These are phyloP conservation scores for Sturnira hondurensis DNA, from an alignment of 2,113 vertebrate species.

Conservation along the genomic window DNA sequence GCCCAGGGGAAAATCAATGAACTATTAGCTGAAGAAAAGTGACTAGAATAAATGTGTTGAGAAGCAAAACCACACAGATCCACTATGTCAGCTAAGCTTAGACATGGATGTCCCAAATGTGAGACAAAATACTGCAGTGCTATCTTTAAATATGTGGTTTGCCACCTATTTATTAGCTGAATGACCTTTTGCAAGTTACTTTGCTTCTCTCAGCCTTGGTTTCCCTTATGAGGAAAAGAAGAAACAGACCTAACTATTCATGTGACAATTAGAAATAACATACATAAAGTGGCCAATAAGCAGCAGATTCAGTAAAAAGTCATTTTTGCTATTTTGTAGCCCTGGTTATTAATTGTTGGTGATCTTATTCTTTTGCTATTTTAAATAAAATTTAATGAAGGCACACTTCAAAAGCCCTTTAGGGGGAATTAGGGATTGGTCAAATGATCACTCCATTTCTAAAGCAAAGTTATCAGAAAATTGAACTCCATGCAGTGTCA, in stretches of 20 bases:
- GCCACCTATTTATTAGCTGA: not conserved
- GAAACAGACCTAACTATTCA: constrained; percentile 1
- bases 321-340: not conserved
- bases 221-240: not conserved
- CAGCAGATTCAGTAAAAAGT: not conserved
- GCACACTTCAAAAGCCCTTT: not conserved
- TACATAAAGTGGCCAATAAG: not conserved
- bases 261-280: not conserved
- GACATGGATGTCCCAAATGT: not conserved
- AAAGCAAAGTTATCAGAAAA: not conserved
- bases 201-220: not conserved
- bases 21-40: not conserved
- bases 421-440: not conserved
- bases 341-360: not conserved
- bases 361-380: not conserved
- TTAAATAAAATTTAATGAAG: constrained; percentile 16
- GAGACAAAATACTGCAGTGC: not conserved
- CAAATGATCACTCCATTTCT: not conserved
- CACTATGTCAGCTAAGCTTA: not conserved
- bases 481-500: not conserved
- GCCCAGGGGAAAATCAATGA: not conserved
- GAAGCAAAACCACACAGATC: not conserved
- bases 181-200: not conserved
- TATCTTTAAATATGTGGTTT: not conserved
- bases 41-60: not conserved